Conservation (phyloP, 2,797 vertebrate genomes). For the Pogonophryne albipinna region DNA sequence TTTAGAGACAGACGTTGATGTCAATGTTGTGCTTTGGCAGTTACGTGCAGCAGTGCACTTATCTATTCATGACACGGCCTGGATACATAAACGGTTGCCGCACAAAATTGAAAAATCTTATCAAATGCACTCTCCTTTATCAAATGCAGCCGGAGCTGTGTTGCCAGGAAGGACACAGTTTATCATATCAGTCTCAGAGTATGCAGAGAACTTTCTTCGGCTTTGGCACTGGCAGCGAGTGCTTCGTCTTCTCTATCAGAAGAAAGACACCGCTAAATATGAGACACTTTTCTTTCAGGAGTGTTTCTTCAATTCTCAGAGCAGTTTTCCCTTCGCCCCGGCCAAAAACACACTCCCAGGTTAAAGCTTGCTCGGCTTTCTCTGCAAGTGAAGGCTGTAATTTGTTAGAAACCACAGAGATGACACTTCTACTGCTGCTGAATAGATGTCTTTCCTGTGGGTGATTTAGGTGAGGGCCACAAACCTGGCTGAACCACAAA, state of each 20-base stretch:
- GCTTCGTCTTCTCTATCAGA: slow-evolving; percentile 34
- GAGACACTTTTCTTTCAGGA: slow-evolving; percentile 68
- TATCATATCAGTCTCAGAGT: slow-evolving; percentile 44
- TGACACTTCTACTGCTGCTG: slow-evolving; percentile 64
- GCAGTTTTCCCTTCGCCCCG: slow-evolving; percentile 29
- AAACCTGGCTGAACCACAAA: slow-evolving; percentile 46
- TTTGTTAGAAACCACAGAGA: slow-evolving; percentile 69
- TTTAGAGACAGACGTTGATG: not conserved
- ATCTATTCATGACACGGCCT: slow-evolving; percentile 5
- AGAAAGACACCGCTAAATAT: slow-evolving; percentile 49
- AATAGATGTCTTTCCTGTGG: slow-evolving; percentile 47
- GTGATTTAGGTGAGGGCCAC: slow-evolving; percentile 55
- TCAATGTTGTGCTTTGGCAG: slow-evolving; percentile 20
- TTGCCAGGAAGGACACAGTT: slow-evolving; percentile 40
- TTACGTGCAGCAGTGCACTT: not conserved
- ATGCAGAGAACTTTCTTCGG: slow-evolving; percentile 2
- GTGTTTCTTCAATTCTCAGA: slow-evolving; percentile 43
- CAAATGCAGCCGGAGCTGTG: slow-evolving; percentile 31
- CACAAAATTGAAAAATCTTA: slow-evolving; percentile 39
- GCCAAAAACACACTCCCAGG: slow-evolving; percentile 49
- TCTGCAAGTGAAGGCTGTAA: slow-evolving; percentile 66
- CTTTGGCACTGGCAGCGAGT: slow-evolving; percentile 17
- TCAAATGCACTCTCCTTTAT: slow-evolving; percentile 53
- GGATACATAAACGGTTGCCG: slow-evolving; percentile 20
- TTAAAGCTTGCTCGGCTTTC: slow-evolving; percentile 50